Evolutionary conservation across 2,888 invertebrate species (phyloP), one percentile per base, ranked within the genome.

Genomic region (Pollenia angustigena): DNA sequence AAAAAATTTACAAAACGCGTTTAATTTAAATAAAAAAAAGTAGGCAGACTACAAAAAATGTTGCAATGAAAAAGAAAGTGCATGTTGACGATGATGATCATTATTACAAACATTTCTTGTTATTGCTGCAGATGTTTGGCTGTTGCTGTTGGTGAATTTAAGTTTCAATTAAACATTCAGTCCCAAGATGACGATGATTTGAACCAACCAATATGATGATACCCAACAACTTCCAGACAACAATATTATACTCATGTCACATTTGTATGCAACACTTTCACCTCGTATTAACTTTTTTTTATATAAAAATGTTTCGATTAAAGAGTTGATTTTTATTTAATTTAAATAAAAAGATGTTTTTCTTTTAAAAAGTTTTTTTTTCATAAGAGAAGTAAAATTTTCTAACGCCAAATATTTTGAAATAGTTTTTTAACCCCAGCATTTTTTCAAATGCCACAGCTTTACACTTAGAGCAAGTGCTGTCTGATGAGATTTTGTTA

Each of bases 61-160:
- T 68, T 81, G 75, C 66, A 82, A 64, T 58, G 81, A 87, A 87
- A 87, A 84, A 87, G 87, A 87, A 87, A 87, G 87, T 87, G 81
- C 48, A 72, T 78, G 74, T 32, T 66, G 32, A 46, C 46, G 44
- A 12, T 11, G 60, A 81, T 64, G 85, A 64, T 79, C 54, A 56
- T 42, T 48, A 71, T 58, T 14, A 64, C 14, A n/a, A 54, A 18
- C 3, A 48, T 84, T 66, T 75, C 23, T 75, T 80, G 52, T 44
- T 75, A n/a, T 79, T 72, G 80, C 46, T 68, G 81, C 81, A 81
- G 80, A 71, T 74, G 72, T 46, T 32, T 56, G 6, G 69, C 10
- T 54, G 50, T 62, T 16, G 58, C 60, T 52, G 58, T 48, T 81
- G 58, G 23, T 18, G 60, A 50, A 60, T 75, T 74, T 68, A 42